phyloP scores from a whole-genome alignment of 1,140 invertebrate species.

The Brachionus angularis region DNA sequence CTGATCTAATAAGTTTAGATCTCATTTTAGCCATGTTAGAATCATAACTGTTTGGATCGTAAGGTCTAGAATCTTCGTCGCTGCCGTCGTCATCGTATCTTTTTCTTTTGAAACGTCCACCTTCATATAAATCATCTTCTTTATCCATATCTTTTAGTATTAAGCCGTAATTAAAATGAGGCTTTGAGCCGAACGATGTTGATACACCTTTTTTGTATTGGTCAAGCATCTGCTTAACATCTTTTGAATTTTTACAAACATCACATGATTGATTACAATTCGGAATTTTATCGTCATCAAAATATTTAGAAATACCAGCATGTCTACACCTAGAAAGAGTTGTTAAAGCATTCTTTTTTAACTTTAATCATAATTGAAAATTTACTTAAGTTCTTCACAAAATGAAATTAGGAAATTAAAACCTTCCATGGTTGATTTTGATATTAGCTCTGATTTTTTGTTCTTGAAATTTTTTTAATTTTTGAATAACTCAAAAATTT shows the following conservation, averaged over 20 bases:
- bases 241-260: constrained; percentile 32
- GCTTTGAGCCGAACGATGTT: constrained; percentile 21
- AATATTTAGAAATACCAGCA: constrained; percentile 32
- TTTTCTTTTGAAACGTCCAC: constrained; percentile 27
- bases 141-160: constrained; percentile 20
- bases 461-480: background rate
- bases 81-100: constrained; percentile 23
- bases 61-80: background rate
- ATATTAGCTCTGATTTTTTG: background rate
- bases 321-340: constrained; percentile 33
- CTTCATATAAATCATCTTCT: constrained; percentile 35
- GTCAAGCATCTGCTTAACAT: constrained; percentile 37
- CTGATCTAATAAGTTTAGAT: constrained; percentile 29
- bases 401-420: constrained; percentile 15
- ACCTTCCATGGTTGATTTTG: constrained; percentile 8
- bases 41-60: constrained; percentile 27
- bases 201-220: constrained; percentile 39
- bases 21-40: constrained; percentile 28
- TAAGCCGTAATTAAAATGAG: constrained; percentile 19
- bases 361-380: background rate
- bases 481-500: background rate
- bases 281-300: constrained; percentile 4
- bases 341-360: background rate
- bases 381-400: constrained; percentile 42
- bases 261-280: constrained; percentile 37